These are phyloP conservation scores for Arizona elegans DNA, from an alignment of 2,113 vertebrate genomes.

Conservation along the genomic window DNA sequence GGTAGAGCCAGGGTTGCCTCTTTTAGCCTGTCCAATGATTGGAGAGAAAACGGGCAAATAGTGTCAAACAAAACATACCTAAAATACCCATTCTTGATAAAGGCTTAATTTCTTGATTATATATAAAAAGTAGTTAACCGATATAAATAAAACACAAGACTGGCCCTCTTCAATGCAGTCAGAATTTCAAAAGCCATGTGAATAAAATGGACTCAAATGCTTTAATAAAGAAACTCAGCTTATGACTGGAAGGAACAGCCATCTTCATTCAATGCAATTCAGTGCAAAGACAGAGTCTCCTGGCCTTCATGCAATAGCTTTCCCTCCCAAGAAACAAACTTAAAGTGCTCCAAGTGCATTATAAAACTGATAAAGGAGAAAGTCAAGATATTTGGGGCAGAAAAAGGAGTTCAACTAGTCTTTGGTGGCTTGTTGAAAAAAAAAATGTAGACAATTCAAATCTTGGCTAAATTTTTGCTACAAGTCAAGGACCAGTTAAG, in stretches of 20 bases:
- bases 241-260: slow-evolving; percentile 49
- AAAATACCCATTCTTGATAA: slow-evolving; percentile 16
- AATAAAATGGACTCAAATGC: slow-evolving; percentile 27
- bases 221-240: slow-evolving; percentile 39
- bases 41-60: slow-evolving; percentile 62
- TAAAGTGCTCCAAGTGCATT: slow-evolving; percentile 81
- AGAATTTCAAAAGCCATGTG: slow-evolving; percentile 29
- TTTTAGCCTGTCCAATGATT: slow-evolving; percentile 53
- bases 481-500: slow-evolving; percentile 24
- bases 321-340: slow-evolving; percentile 61
- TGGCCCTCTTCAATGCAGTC: slow-evolving; percentile 20
- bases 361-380: slow-evolving; percentile 64
- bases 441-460: not conserved
- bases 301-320: slow-evolving; percentile 64
- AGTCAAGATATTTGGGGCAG: slow-evolving; percentile 5
- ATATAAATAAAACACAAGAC: slow-evolving; percentile 68
- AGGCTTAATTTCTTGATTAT: slow-evolving; percentile 66
- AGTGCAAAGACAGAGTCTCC: slow-evolving; percentile 66
- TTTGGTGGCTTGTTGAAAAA: slow-evolving; percentile 64
- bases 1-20: slow-evolving; percentile 87
- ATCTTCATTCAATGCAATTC: slow-evolving; percentile 56
- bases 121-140: slow-evolving; percentile 55
- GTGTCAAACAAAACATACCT: slow-evolving; percentile 56
- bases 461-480: not conserved
- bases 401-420: slow-evolving; percentile 47